These are phyloP conservation scores for Boulengeromyrus knoepffleri DNA, from an alignment of 2,113 vertebrate species.

Conservation along the genomic window DNA sequence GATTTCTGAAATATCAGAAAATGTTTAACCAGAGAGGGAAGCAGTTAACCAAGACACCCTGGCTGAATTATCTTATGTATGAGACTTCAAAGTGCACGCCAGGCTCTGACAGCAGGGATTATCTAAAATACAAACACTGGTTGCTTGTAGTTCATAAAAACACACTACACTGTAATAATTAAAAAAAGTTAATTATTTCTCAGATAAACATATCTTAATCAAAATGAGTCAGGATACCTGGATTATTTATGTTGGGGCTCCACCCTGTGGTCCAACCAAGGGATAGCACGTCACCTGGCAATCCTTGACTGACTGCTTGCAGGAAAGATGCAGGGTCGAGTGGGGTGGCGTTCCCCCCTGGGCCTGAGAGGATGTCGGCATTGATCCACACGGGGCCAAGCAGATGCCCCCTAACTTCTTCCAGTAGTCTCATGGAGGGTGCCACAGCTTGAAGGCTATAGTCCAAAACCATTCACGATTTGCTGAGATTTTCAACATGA, in stretches of 20 bases:
- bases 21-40: background rate
- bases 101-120: background rate
- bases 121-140: background rate
- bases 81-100: background rate
- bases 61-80: background rate
- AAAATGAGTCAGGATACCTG: conserved; percentile 53
- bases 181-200: background rate
- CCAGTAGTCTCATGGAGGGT: conserved; percentile 67
- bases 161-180: background rate
- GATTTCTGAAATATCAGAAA: background rate
- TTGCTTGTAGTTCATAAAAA: background rate
- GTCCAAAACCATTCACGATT: background rate
- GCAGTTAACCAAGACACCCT: background rate
- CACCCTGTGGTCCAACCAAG: conserved; percentile 84
- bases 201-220: background rate
- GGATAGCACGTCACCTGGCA: conserved; percentile 67
- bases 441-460: conserved; percentile 66
- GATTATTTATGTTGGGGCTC: conserved; percentile 56
- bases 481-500: background rate
- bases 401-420: conserved; percentile 39
- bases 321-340: conserved; percentile 65
- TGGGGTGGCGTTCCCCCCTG: conserved; percentile 55
- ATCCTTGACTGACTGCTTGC: conserved; percentile 50
- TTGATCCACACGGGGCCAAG: conserved; percentile 76
- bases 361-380: conserved; percentile 77